phyloP scores from a whole-genome alignment of 2,797 vertebrate genomes.

The Chaetodon trifasciatus region DNA sequence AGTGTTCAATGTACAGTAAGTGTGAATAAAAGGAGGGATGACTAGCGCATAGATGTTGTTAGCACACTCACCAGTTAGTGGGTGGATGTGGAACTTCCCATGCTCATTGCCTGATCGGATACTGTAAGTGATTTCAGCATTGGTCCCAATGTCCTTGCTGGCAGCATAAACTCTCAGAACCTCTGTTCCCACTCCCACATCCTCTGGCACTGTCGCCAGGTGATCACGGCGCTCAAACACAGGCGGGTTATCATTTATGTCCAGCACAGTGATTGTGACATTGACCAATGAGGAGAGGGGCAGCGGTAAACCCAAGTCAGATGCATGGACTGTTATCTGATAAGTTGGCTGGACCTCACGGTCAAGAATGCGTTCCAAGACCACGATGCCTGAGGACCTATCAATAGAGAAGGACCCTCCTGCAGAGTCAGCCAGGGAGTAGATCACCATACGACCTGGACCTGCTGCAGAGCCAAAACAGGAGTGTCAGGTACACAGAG shows the following conservation, averaged over 20 bases:
- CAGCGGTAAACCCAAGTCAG: conserved; percentile 88
- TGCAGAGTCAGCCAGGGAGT: conserved; percentile 90
- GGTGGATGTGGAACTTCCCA: conserved; percentile 93
- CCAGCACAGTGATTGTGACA: conserved; percentile 93
- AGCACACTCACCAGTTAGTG: conserved; percentile 88
- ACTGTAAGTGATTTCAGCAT: conserved; percentile 95
- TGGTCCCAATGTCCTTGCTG: conserved; percentile 97
- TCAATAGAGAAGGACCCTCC: conserved; percentile 93
- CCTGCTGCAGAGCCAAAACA: conserved; percentile 77
- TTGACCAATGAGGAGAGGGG: conserved; percentile 90
- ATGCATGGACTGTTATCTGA: conserved; percentile 90
- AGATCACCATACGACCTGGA: conserved; percentile 90
- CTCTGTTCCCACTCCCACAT: conserved; percentile 89
- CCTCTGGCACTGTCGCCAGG: conserved; percentile 91
- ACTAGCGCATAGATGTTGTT: background rate
- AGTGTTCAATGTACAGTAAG: background rate
- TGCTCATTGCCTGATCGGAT: conserved; percentile 96
- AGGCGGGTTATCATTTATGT: conserved; percentile 97
- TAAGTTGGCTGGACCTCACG: conserved; percentile 93
- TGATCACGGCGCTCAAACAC: conserved; percentile 96
- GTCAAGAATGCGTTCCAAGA: conserved; percentile 92
- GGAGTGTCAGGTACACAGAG: too few relatives aligned
- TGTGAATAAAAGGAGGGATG: background rate
- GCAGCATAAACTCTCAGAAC: conserved; percentile 93
- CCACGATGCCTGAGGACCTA: conserved; percentile 90